Conservation (phyloP, 2,888 invertebrate species). For the Cheilosia pagana region DNA sequence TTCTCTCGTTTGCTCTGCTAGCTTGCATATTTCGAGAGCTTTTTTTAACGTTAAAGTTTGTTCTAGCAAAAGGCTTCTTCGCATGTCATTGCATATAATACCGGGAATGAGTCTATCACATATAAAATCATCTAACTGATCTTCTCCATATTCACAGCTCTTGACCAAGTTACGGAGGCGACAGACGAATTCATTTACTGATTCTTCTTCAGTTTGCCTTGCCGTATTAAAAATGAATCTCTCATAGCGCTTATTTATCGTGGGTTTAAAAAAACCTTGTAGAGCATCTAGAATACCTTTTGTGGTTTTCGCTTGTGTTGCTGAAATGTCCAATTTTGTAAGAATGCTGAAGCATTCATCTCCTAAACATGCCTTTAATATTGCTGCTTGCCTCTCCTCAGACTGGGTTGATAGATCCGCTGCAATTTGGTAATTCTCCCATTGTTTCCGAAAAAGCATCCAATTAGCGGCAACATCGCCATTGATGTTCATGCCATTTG, state of each 20-base stretch:
- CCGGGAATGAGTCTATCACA: slow-evolving; percentile 5
- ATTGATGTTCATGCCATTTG: slow-evolving; percentile 8
- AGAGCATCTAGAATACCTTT: slow-evolving; percentile 18
- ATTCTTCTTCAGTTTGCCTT: neutral
- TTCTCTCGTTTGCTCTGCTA: slow-evolving; percentile 6
- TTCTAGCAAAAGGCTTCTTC: neutral
- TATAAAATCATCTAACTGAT: slow-evolving; percentile 5
- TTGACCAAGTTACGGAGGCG: slow-evolving; percentile 8
- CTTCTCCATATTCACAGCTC: slow-evolving; percentile 6
- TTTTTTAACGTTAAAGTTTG: neutral
- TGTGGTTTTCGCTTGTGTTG: neutral
- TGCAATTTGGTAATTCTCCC: slow-evolving; percentile 22
- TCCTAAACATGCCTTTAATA: slow-evolving; percentile 7
- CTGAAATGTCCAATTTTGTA: slow-evolving; percentile 3
- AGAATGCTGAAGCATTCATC: slow-evolving; percentile 18
- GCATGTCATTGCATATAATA: slow-evolving; percentile 10
- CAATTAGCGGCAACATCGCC: slow-evolving; percentile 18
- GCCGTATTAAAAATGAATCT: neutral
- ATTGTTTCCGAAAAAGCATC: slow-evolving; percentile 3
- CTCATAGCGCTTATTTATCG: slow-evolving; percentile 24
- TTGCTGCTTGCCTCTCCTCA: slow-evolving; percentile 13
- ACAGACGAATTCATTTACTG: slow-evolving; percentile 1
- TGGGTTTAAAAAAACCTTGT: slow-evolving; percentile 17
- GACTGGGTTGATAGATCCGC: slow-evolving; percentile 12
- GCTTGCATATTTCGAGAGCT: slow-evolving; percentile 8